Base-by-base conservation (phyloP, 2,888 invertebrate species). In the Fragum whitleyi region DNA sequence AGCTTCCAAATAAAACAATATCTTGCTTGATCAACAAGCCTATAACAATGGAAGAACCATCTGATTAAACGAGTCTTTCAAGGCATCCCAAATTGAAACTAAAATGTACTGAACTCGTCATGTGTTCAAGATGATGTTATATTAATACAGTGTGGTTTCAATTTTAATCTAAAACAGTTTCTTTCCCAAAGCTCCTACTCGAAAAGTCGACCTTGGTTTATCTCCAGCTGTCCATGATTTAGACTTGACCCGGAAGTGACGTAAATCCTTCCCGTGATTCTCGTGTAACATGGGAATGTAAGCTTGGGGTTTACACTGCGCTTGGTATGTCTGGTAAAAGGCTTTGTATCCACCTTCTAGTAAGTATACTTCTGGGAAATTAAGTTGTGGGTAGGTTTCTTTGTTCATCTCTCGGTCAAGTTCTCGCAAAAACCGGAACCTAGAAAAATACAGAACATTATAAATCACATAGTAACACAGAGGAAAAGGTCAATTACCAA, bases 281-380 rank as follows among this genome's bases (percentile, higher is more conserved):
- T 97, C 97, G 93, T 98, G 96, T 79, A 96, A 92, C 98, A 99
- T 99, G 73, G 97, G 96, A 39, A 96, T 95, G 94, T 99, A 97
- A 0, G 95, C 95, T 55, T 95, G 94, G 0, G 97, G 97, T 51
- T 95, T 96, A 91, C 97, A 97, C 57, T 97, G 94, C 0, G 95
- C 94, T n/a, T 96, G 82, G 3, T 87, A 29, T 55, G 32, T 23
- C 57, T 26, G 57, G 93, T 95, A 98, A 95, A 99, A 98, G 32
- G 95, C 95, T 91, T 97, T 96, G 94, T 98, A 98, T 59, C 97
- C 97, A 1, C 97, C 97, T 91, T 97, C 96, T 23, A 99, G 95
- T 1, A 99, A 95, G 94, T 99, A 99, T 1, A 98, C 95, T 94
- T 99, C 99, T 0, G 99, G 98, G 95, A 97, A 98, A 92, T 96